Percentiles rank a stretch among this genome's conserved stretches.
Evolutionary conservation across 23 tunicate species (phyloP).

Genomic region (Clavelina lepadiformis): DNA sequence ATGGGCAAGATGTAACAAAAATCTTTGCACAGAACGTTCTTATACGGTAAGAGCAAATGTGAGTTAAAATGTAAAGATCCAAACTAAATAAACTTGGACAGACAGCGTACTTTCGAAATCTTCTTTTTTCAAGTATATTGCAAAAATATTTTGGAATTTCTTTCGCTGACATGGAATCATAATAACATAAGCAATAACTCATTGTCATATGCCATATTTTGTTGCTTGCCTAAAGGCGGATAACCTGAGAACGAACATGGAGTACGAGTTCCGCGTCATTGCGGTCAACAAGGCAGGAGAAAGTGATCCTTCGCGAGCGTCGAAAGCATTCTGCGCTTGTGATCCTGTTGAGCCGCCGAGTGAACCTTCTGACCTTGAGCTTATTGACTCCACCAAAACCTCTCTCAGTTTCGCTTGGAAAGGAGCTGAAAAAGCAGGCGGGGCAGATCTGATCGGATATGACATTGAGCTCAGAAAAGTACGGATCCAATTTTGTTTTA

Average conservation of each 20-base stretch:
- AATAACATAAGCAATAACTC: no score
- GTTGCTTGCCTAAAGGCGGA: conserved; percentile 30
- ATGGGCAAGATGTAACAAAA: conserved; percentile 75
- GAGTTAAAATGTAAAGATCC: no score
- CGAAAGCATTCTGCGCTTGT: conserved; percentile 44
- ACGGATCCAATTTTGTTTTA: no score
- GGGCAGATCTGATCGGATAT: conserved; percentile 85
- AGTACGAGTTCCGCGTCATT: conserved; percentile 90
- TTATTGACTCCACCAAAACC: conserved; percentile 76
- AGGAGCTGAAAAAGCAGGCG: conserved; percentile 78
- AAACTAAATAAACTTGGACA: neutral
- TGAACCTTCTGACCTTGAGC: conserved; percentile 66
- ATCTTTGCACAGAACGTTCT: conserved; percentile 18
- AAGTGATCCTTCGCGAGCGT: conserved; percentile 67
- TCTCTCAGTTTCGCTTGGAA: conserved; percentile 82
- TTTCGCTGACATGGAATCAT: no score
- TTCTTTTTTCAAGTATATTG: neutral
- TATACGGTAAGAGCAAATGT: conserved; percentile 50
- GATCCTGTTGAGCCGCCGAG: conserved; percentile 82
- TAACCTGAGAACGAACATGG: conserved; percentile 48
- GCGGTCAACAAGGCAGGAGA: conserved; percentile 89
- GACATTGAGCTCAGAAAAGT: conserved; percentile 85
- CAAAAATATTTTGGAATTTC: no score
- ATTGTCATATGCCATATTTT: neutral
- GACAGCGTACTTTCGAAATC: neutral